Evolutionary conservation across 2,888 invertebrate species (phyloP), one percentile per base, ranked within the genome.

Genomic region (Agrypnus murinus): DNA sequence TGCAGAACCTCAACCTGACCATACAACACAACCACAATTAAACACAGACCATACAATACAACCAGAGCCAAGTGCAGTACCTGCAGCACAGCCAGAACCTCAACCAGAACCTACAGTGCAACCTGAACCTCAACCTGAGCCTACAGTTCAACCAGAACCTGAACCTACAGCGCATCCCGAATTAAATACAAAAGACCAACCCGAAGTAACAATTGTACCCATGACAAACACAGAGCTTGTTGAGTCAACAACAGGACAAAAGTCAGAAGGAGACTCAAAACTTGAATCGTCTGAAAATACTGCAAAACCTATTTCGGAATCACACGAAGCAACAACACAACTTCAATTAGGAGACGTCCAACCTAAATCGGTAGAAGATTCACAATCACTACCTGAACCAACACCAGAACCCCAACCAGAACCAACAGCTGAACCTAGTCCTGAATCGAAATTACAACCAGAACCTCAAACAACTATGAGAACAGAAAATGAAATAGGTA

Each of bases 31-130:
- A 25, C 3, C 25, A 5, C 3, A 25, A 25, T 5, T 15, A 84
- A 79, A 71, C 80, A 87, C 0, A 80, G 84, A 75, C 81, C 81
- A 34, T n/a, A 76, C 55, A 36, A 43, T 60, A 69, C 84, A 82
- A 81, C 83, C 80, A 4, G 80, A 74, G 70, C 83, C 87, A 0
- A 87, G 88, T 76, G 85, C 75, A 40, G 74, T n/a, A n/a, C n/a
- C n/a, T n/a, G n/a, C n/a, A n/a, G n/a, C n/a, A n/a, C n/a, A 75
- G 71, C 74, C 89, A 0, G 86, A 87, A 74, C 81, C 86, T 0
- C 83, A 81, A 45, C 81, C 83, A 0, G 50, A 71, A 6, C 50
- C 53, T 17, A 75, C 78, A 70, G 59, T 77, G 4, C 70, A 74
- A 66, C 71, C 45, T 63, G 75, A 75, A 69, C 12, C n/a, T 6